Evolutionary conservation across 2,113 vertebrate genomes (phyloP).

Genomic region (Elephantulus edwardii): DNA sequence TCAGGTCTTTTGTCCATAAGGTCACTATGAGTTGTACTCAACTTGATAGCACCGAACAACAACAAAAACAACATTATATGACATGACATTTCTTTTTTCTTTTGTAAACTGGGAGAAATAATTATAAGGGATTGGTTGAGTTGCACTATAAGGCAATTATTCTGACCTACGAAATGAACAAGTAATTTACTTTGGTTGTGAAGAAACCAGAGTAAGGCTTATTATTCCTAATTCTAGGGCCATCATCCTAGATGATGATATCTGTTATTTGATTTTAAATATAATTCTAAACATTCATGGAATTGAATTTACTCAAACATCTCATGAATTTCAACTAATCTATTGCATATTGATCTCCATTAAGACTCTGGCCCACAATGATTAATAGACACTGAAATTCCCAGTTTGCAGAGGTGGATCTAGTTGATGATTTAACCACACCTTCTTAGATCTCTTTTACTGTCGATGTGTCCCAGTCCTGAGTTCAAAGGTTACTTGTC

Average conservation of each 20-base stretch:
- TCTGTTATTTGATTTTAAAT: background rate
- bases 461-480: background rate
- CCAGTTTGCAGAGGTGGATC: background rate
- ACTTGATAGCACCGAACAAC: too few species aligned
- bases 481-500: background rate
- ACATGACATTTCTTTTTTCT: too few species aligned
- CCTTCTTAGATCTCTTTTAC: background rate
- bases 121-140: too few species aligned
- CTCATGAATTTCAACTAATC: background rate
- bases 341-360: background rate
- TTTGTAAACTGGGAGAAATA: too few species aligned
- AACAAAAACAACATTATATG: too few species aligned
- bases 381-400: background rate
- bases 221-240: background rate
- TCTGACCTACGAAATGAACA: background rate
- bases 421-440: background rate
- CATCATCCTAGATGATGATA: background rate
- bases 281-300: background rate
- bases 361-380: too few species aligned
- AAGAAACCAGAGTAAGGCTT: background rate
- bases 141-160: background rate
- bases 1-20: too few species aligned
- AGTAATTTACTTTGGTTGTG: background rate
- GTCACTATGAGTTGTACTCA: too few species aligned
- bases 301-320: background rate